A percentile compares a stretch with the other conserved stretches of the same genome.
phyloP scores from a whole-genome alignment of 2,797 vertebrate species.

The Falco concolor region DNA sequence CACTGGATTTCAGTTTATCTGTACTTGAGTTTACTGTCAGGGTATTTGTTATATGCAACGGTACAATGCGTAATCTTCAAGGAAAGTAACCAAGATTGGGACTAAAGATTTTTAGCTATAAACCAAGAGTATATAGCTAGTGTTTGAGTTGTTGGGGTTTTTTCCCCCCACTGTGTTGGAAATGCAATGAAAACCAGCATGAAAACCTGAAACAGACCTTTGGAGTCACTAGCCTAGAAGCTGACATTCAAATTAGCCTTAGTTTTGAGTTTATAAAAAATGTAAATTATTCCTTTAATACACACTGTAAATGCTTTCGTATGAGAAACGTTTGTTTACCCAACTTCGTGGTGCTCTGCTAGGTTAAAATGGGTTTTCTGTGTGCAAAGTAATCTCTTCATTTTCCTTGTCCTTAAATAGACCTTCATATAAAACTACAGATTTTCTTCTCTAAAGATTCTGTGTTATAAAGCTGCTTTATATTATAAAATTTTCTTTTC shows the following conservation, averaged over 20 bases:
- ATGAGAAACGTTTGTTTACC: neutral
- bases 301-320: neutral
- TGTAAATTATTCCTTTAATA: neutral
- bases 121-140: neutral
- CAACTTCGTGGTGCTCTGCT: neutral
- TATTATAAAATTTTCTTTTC: neutral
- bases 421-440: neutral
- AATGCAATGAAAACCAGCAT: neutral
- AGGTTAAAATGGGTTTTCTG: neutral
- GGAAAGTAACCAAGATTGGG: neutral
- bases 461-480: neutral
- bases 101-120: neutral
- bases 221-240: neutral
- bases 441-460: neutral
- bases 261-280: neutral
- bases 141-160: neutral
- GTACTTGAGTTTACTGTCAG: neutral
- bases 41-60: neutral
- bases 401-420: neutral
- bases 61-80: neutral
- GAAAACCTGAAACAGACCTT: neutral
- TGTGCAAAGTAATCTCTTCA: neutral
- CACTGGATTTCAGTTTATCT: neutral
- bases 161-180: neutral
- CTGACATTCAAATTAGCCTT: neutral